A percentile compares a stretch with the other conserved stretches of the same genome.
phyloP scores from a whole-genome alignment of 2,797 vertebrate species.

The Scolopax rusticola region DNA sequence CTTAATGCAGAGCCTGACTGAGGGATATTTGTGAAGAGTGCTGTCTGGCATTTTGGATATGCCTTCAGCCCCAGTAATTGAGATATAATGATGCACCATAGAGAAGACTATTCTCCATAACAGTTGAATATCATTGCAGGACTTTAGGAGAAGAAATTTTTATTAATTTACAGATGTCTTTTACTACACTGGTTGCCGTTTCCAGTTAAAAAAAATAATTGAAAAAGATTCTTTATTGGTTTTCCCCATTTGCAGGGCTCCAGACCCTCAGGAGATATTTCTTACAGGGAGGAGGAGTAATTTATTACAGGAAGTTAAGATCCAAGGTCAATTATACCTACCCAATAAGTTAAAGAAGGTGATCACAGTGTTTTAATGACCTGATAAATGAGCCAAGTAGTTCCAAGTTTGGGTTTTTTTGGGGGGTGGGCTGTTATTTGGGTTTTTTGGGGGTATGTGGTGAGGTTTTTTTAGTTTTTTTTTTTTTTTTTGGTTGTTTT shows the following conservation, averaged over 20 bases:
- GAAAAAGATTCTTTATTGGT: neutral
- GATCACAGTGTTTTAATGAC: neutral
- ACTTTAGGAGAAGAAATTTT: neutral
- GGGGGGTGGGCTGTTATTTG: neutral
- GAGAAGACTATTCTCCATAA: neutral
- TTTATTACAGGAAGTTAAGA: neutral
- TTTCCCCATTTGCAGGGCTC: neutral
- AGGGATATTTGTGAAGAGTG: neutral
- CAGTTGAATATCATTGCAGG: neutral
- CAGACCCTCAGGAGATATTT: neutral
- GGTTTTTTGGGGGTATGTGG: neutral
- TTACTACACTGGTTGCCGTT: neutral
- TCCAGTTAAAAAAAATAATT: rapidly evolving
- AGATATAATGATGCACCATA: neutral
- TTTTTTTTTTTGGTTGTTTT: too few species aligned
- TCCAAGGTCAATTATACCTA: neutral
- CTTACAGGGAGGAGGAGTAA: neutral
- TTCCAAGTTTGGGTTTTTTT: neutral
- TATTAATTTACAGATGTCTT: neutral
- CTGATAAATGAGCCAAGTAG: neutral
- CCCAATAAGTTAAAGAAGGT: neutral
- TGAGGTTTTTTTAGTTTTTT: too few species aligned
- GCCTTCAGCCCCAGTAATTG: neutral
- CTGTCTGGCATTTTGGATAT: neutral
- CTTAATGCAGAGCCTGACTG: neutral